These are phyloP conservation scores for Protodeltote pygarga DNA, from an alignment of 2,888 invertebrate species.

Conservation along the genomic window DNA sequence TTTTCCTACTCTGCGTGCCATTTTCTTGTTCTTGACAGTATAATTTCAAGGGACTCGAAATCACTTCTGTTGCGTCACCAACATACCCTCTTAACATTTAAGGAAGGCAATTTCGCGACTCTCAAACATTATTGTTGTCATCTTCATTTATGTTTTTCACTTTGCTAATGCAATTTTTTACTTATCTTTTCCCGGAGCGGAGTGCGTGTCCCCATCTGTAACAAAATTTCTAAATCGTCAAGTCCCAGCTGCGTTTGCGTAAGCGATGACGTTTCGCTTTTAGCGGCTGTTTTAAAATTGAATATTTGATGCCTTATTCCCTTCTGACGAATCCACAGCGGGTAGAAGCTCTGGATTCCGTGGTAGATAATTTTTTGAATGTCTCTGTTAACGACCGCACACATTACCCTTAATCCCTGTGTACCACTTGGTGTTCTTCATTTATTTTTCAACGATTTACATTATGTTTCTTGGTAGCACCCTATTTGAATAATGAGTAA, in stretches of 20 bases:
- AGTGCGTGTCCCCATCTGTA: conserved; percentile 85
- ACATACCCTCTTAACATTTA: conserved; percentile 79
- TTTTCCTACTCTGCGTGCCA: conserved; percentile 81
- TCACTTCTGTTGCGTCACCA: conserved; percentile 76
- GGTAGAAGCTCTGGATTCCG: conserved; percentile 72
- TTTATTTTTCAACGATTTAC: conserved; percentile 66
- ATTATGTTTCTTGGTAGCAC: conserved; percentile 52
- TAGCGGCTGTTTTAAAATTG: conserved; percentile 87
- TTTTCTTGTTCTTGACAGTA: conserved; percentile 85
- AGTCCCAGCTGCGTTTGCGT: conserved; percentile 83
- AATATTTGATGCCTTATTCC: conserved; percentile 86
- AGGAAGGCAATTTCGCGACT: conserved; percentile 73
- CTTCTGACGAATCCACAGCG: conserved; percentile 82
- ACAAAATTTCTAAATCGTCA: conserved; percentile 83
- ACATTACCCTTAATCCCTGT: conserved; percentile 70
- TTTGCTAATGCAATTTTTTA: conserved; percentile 84
- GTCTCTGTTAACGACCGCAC: conserved; percentile 72
- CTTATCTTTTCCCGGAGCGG: conserved; percentile 76
- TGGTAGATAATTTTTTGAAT: conserved; percentile 81
- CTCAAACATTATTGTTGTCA: conserved; percentile 76
- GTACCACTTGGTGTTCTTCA: conserved; percentile 62
- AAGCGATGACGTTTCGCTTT: conserved; percentile 86
- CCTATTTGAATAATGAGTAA: conserved; percentile 41
- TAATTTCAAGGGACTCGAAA: conserved; percentile 77
- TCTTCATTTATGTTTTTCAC: conserved; percentile 82